These are phyloP conservation scores for Synchiropus splendidus DNA, from an alignment of 2,113 vertebrate species.

Conservation along the genomic window DNA sequence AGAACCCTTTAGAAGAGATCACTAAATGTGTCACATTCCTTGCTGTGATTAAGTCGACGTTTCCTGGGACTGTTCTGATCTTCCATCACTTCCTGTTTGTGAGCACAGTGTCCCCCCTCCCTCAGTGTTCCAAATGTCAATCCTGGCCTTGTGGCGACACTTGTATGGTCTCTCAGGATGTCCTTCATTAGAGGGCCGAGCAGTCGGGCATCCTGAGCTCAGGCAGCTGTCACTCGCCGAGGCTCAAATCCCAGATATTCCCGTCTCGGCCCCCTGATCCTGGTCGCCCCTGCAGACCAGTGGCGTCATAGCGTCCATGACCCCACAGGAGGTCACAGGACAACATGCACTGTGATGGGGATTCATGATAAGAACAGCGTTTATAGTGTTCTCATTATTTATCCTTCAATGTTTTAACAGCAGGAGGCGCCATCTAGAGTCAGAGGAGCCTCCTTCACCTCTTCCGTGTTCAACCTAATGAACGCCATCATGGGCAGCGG, in stretches of 20 bases:
- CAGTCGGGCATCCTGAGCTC: conserved; percentile 52
- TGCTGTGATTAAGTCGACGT: no score
- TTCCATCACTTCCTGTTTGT: conserved; percentile 14
- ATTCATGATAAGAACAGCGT: conserved; percentile 31
- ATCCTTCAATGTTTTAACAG: conserved; percentile 4
- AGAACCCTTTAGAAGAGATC: no score
- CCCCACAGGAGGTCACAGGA: no score
- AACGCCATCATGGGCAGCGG: conserved; percentile 95
- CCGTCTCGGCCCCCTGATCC: conserved; percentile 43
- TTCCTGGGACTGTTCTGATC: no score
- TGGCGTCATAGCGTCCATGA: no score
- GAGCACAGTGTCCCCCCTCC: conserved; percentile 24
- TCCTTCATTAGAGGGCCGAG: conserved; percentile 60
- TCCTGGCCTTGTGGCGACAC: conserved; percentile 48
- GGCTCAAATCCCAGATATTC: conserved; percentile 51
- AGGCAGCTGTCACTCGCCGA: conserved; percentile 58
- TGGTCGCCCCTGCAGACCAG: conserved; percentile 33
- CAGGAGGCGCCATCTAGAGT: conserved; percentile 14
- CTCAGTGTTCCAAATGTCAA: conserved; percentile 36
- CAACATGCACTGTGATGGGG: conserved; percentile 31
- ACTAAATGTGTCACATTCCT: no score
- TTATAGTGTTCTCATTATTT: no score
- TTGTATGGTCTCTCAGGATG: conserved; percentile 56
- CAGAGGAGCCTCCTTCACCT: conserved; percentile 74
- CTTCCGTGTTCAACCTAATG: conserved; percentile 90